Evolutionary conservation across 2,888 invertebrate genomes (phyloP).

Genomic region (Meta bourneti): DNA sequence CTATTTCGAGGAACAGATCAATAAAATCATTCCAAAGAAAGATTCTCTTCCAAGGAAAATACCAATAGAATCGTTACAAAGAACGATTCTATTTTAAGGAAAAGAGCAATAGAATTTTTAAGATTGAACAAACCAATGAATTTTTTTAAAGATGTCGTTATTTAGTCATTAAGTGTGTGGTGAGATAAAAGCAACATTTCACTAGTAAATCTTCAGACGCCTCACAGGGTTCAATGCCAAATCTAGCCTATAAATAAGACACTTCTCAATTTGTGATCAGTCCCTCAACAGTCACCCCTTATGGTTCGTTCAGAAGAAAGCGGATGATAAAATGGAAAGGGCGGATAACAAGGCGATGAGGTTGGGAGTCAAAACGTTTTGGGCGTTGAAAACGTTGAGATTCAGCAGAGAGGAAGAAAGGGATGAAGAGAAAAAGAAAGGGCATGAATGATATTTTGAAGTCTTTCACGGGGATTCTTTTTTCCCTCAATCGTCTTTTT

Average conservation of each 20-base stretch:
- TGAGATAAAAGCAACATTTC: no score
- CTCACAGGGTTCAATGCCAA: no score
- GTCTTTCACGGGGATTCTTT: slow-evolving; percentile 23
- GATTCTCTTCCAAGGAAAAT: no score
- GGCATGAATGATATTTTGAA: slow-evolving; percentile 50
- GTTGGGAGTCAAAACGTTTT: slow-evolving; percentile 69
- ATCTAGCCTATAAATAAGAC: not conserved
- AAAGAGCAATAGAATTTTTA: no score
- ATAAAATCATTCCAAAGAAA: no score
- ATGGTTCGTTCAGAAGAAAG: slow-evolving; percentile 29
- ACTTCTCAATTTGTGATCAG: not conserved
- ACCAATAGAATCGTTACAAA: no score
- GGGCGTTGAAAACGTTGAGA: slow-evolving; percentile 64
- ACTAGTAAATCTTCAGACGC: no score
- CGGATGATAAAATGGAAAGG: slow-evolving; percentile 62
- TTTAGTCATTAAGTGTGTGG: no score
- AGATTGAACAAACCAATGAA: no score
- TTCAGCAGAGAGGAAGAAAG: slow-evolving; percentile 41
- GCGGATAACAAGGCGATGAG: slow-evolving; percentile 72
- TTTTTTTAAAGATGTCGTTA: no score
- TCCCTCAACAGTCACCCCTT: slow-evolving; percentile 25
- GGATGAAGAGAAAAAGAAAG: slow-evolving; percentile 1
- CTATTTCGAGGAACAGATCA: no score
- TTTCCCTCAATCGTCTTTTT: slow-evolving; percentile 25
- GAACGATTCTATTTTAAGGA: no score